Conservation (phyloP, 1,140 invertebrate species). For the Phenacoccus solenopsis region DNA sequence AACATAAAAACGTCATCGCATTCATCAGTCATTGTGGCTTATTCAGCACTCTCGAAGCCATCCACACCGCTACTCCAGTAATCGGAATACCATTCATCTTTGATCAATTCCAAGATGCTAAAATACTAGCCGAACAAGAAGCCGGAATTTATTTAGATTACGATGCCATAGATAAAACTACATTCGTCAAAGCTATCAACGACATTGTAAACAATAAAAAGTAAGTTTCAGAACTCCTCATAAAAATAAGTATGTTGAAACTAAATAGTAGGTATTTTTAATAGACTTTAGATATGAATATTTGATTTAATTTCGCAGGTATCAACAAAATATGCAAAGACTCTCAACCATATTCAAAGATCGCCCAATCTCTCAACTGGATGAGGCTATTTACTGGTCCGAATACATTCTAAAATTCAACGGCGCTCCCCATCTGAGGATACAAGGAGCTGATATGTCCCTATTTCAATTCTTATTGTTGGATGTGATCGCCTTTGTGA, state of each 20-base stretch:
- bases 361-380: slow-evolving; percentile 32
- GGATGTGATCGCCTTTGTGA: background rate
- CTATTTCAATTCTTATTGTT: background rate
- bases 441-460: background rate
- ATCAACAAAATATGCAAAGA: slow-evolving; percentile 30
- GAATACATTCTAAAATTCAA: slow-evolving; percentile 42
- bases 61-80: slow-evolving; percentile 36
- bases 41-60: slow-evolving; percentile 36
- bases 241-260: background rate
- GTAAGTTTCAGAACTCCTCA: slow-evolving; percentile 18
- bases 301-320: slow-evolving; percentile 26
- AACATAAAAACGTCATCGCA: slow-evolving; percentile 30
- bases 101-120: slow-evolving; percentile 42
- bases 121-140: slow-evolving; percentile 29
- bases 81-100: slow-evolving; percentile 45
- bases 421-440: slow-evolving; percentile 36
- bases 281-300: background rate
- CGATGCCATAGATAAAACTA: slow-evolving; percentile 16
- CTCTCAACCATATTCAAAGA: slow-evolving; percentile 32
- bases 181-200: slow-evolving; percentile 16
- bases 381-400: slow-evolving; percentile 40
- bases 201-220: slow-evolving; percentile 13
- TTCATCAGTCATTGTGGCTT: slow-evolving; percentile 45
- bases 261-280: background rate
- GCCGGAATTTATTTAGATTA: slow-evolving; percentile 27